Conservation (phyloP, 2,113 vertebrate genomes). For the Chascanopsetta lugubris region DNA sequence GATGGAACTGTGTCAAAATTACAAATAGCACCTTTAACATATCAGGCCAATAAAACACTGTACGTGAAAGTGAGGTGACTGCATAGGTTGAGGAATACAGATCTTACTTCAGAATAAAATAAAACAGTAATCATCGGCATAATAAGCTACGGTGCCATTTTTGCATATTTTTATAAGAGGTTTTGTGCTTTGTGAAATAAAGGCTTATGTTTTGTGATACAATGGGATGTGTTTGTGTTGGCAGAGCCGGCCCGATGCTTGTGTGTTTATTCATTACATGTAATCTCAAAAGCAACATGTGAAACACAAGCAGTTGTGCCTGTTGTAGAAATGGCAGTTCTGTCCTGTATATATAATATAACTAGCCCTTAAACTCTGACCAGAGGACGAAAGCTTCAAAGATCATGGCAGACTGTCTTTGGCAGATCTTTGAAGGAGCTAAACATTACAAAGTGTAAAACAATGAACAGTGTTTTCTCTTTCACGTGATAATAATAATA, state of each 20-base stretch:
- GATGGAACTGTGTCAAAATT: too few relatives aligned
- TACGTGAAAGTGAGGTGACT: too few relatives aligned
- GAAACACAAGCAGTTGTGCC: too few relatives aligned
- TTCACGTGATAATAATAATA: conserved; percentile 41
- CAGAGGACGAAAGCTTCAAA: conserved; percentile 35
- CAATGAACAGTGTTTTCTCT: conserved; percentile 59
- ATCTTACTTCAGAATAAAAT: neutral
- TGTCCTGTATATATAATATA: conserved; percentile 3
- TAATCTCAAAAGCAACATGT: conserved; percentile 48
- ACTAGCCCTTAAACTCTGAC: conserved; percentile 29
- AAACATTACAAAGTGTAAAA: conserved; percentile 39
- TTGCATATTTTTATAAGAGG: neutral
- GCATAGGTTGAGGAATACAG: too few relatives aligned
- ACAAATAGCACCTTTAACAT: too few relatives aligned
- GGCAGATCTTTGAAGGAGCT: conserved; percentile 56
- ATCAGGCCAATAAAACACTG: too few relatives aligned
- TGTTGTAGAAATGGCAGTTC: conserved; percentile 5
- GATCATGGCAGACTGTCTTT: conserved; percentile 66
- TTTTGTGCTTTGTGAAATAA: conserved; percentile 1
- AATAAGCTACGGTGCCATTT: neutral
- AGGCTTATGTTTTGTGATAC: neutral
- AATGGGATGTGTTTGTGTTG: neutral
- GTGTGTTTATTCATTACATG: conserved; percentile 26
- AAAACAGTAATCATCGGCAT: neutral
- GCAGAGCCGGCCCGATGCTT: neutral